These are phyloP conservation scores for Suricata suricatta DNA, from an alignment of 2,113 vertebrate genomes.

Conservation along the genomic window DNA sequence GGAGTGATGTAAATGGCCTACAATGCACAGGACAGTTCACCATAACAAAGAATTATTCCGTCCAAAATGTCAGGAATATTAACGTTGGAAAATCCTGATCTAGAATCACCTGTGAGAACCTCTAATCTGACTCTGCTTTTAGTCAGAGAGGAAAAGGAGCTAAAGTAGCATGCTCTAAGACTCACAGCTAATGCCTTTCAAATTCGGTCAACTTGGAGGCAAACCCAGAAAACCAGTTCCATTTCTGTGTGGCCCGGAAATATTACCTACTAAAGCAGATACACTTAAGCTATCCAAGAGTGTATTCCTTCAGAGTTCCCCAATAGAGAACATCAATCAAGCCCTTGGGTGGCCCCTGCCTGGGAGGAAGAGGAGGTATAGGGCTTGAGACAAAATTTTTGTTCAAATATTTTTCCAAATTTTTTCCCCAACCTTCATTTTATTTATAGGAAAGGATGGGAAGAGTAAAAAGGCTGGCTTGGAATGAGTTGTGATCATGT, in stretches of 20 bases:
- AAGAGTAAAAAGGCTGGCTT: neutral
- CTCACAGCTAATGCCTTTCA: slow-evolving; percentile 47
- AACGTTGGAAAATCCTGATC: neutral
- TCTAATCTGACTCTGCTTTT: neutral
- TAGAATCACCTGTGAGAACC: neutral
- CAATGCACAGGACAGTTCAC: neutral
- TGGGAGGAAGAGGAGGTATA: neutral
- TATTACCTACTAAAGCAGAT: slow-evolving; percentile 52
- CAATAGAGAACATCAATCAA: slow-evolving; percentile 24
- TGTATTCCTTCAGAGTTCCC: slow-evolving; percentile 48
- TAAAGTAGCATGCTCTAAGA: neutral
- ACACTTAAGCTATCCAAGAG: slow-evolving; percentile 28
- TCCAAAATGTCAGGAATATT: neutral
- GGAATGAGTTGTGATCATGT: slow-evolving; percentile 35
- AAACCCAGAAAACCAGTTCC: slow-evolving; percentile 45
- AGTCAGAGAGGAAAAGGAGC: neutral
- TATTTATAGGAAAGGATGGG: slow-evolving; percentile 66
- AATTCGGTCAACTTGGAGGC: slow-evolving; percentile 43
- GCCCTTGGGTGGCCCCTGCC: slow-evolving; percentile 64
- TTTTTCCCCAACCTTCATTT: slow-evolving; percentile 44
- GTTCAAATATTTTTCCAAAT: slow-evolving; percentile 72
- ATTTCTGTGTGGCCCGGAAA: slow-evolving; percentile 69
- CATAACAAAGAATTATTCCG: neutral
- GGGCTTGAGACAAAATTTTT: slow-evolving; percentile 46
- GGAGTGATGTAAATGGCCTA: neutral